phyloP scores from a whole-genome alignment of 2,888 invertebrate genomes.

The Ormyrus pomaceus region DNA sequence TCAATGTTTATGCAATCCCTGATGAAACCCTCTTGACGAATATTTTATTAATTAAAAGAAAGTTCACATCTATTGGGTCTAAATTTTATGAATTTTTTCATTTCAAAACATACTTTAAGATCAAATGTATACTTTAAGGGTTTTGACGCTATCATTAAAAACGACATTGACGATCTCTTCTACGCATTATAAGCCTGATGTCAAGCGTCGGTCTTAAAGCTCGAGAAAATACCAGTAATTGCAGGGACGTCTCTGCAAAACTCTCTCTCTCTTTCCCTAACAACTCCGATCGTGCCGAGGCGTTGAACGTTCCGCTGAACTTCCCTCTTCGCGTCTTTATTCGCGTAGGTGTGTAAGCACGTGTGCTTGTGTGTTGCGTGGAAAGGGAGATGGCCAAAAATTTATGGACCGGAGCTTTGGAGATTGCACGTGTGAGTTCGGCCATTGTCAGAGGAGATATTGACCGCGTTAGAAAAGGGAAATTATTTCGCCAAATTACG shows the following conservation, averaged over 20 bases:
- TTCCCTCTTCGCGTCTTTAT: slow-evolving; percentile 27
- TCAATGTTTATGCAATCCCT: too few relatives aligned
- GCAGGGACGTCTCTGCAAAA: slow-evolving; percentile 42
- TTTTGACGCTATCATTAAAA: too few relatives aligned
- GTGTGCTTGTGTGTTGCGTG: neutral
- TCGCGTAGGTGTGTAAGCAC: neutral
- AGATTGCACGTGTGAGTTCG: slow-evolving; percentile 19
- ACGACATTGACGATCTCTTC: neutral
- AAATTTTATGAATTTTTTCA: too few relatives aligned
- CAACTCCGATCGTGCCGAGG: slow-evolving; percentile 24
- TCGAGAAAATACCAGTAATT: slow-evolving; percentile 41
- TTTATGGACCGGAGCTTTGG: slow-evolving; percentile 24
- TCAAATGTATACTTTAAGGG: too few relatives aligned
- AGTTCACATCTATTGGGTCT: too few relatives aligned
- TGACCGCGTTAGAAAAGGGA: neutral
- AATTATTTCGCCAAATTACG: slow-evolving; percentile 41
- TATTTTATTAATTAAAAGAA: too few relatives aligned
- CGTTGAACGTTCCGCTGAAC: slow-evolving; percentile 23
- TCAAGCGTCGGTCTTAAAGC: slow-evolving; percentile 24
- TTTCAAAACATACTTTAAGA: too few relatives aligned
- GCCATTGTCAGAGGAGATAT: slow-evolving; percentile 35
- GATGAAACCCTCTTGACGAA: too few relatives aligned
- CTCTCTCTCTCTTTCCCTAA: slow-evolving; percentile 6
- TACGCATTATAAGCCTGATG: neutral
- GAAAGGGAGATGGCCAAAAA: slow-evolving; percentile 23